phyloP scores from a whole-genome alignment of 2,113 vertebrate genomes.

The Coreoperca whiteheadi region DNA sequence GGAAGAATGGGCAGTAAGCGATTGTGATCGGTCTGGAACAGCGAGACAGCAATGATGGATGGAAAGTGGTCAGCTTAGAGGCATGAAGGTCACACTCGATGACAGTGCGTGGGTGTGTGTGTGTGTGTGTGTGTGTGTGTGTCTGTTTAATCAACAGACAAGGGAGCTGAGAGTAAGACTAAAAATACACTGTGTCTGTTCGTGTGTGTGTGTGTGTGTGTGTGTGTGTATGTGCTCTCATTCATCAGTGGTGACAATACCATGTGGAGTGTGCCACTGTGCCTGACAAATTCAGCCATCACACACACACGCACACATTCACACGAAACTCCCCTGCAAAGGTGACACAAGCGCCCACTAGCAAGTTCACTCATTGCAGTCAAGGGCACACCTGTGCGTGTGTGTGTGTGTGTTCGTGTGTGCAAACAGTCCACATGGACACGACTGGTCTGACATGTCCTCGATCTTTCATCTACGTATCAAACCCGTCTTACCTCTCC shows the following conservation, averaged over 20 bases:
- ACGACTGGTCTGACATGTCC: constrained; percentile 51
- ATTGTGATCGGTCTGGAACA: constrained; percentile 77
- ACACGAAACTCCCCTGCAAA: constrained; percentile 67
- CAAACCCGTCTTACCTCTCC: constrained; percentile 41
- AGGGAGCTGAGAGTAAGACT: constrained; percentile 60
- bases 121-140: constrained; percentile 13
- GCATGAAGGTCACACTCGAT: constrained; percentile 79
- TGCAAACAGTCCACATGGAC: constrained; percentile 59
- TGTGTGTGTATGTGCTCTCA: constrained; percentile 25
- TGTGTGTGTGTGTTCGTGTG: constrained; percentile 17
- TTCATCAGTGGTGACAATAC: constrained; percentile 76
- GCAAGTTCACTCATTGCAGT: constrained; percentile 73
- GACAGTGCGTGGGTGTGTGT: constrained; percentile 56
- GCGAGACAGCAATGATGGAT: constrained; percentile 76
- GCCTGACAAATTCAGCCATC: constrained; percentile 70
- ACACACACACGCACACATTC: constrained; percentile 45
- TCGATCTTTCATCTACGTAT: constrained; percentile 56
- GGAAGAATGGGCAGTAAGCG: constrained; percentile 69
- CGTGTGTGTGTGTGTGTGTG: neutral
- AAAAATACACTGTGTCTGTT: constrained; percentile 65
- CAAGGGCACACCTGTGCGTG: constrained; percentile 70
- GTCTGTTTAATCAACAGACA: constrained; percentile 76
- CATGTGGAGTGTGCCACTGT: constrained; percentile 71
- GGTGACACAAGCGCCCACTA: constrained; percentile 76
- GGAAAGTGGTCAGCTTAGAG: constrained; percentile 71